Percentiles rank a stretch among this genome's conserved stretches.
These are phyloP conservation scores for Meriones unguiculatus DNA, from an alignment of 2,113 vertebrate species.

Conservation along the genomic window DNA sequence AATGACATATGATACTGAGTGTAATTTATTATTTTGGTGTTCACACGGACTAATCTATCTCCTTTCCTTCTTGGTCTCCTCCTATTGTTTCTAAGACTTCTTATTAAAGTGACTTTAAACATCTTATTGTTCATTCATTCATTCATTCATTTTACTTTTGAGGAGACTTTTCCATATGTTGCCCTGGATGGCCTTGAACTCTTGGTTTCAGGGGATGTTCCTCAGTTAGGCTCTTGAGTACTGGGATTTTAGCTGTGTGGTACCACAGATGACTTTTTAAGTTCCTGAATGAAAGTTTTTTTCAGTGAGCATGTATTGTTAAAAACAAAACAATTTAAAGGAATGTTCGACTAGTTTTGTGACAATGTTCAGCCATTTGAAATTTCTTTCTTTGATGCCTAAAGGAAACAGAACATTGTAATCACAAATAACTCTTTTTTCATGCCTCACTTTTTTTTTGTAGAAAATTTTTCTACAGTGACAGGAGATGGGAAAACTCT, in stretches of 20 bases:
- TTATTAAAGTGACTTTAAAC: neutral
- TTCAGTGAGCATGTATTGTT: neutral
- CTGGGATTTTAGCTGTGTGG: neutral
- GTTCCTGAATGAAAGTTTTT: neutral
- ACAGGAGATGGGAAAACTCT: conserved; percentile 62
- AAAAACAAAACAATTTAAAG: neutral
- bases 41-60: neutral
- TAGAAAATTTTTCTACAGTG: conserved; percentile 21
- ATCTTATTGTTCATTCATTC: neutral
- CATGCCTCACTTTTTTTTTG: neutral
- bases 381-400: neutral
- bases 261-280: neutral
- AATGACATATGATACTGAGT: neutral
- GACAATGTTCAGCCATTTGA: neutral
- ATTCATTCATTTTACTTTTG: neutral
- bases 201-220: neutral
- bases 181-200: neutral
- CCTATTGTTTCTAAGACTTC: neutral
- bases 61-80: neutral
- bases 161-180: neutral
- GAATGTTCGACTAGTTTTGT: neutral
- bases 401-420: neutral
- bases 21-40: conserved; percentile 18
- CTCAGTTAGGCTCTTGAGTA: neutral
- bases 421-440: conserved; percentile 30